Evolutionary conservation across 2,888 invertebrate genomes (phyloP).

Genomic region (Magallana nippona): DNA sequence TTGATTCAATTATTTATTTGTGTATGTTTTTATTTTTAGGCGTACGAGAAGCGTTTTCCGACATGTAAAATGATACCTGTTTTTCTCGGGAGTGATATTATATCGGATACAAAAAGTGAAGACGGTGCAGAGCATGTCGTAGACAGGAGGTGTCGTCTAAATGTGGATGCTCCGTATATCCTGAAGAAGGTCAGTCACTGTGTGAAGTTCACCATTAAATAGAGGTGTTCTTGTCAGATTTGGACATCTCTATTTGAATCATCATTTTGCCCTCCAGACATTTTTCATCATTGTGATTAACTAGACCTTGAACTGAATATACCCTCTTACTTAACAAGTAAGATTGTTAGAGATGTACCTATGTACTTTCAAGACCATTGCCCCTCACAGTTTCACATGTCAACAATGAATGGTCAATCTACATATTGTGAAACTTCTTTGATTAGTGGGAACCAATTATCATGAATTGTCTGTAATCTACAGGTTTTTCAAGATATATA

Average conservation of each 20-base stretch:
- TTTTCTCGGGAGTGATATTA: conserved; percentile 91
- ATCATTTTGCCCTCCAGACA: conserved; percentile 10
- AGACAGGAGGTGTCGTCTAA: conserved; percentile 91
- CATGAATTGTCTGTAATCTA: no score
- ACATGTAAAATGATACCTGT: conserved; percentile 96
- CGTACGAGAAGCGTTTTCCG: conserved; percentile 95
- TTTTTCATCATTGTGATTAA: neutral
- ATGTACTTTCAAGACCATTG: no score
- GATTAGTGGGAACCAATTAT: no score
- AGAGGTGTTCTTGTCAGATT: neutral
- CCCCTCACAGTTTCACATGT: no score
- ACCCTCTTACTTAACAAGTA: neutral
- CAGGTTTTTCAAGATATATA: no score
- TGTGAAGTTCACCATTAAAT: neutral
- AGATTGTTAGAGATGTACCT: no score
- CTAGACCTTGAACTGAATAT: neutral
- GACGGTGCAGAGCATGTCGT: conserved; percentile 90
- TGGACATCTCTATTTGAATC: conserved; percentile 13
- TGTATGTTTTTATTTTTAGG: conserved; percentile 83
- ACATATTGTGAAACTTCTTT: no score
- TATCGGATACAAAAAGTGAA: conserved; percentile 87
- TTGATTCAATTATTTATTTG: neutral
- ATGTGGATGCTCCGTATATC: conserved; percentile 95
- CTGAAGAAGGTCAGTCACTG: conserved; percentile 88
- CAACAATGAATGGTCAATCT: no score